Percentiles rank a stretch among this genome's conserved stretches.
Conservation (phyloP, 2,888 invertebrate genomes). For the Morpho deidamia region DNA sequence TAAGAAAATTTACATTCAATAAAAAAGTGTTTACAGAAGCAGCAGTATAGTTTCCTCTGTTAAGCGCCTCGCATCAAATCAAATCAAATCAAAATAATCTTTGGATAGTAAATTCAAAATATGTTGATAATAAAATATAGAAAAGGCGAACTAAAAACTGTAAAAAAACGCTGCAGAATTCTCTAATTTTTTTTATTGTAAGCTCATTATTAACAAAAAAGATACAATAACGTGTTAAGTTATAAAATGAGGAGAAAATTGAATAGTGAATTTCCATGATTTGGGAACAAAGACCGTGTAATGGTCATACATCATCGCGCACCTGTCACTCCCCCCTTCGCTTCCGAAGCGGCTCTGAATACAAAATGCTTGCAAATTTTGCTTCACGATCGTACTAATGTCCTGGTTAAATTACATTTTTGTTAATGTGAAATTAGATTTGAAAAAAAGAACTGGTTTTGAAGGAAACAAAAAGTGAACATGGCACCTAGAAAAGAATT, state of each 20-base stretch:
- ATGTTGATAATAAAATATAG: too few relatives aligned
- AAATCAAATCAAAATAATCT: too few relatives aligned
- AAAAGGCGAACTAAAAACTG: too few relatives aligned
- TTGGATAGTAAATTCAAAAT: too few relatives aligned
- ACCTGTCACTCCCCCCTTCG: constrained; percentile 34
- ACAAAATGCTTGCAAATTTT: constrained; percentile 27
- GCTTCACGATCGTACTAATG: neutral
- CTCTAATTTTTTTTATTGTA: too few relatives aligned
- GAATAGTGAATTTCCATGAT: constrained; percentile 29
- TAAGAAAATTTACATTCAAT: too few relatives aligned
- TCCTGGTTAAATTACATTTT: neutral
- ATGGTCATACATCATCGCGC: constrained; percentile 41
- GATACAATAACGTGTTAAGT: too few relatives aligned
- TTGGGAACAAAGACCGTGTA: constrained; percentile 37
- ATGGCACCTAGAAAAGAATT: neutral
- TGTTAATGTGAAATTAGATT: neutral
- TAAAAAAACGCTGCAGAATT: too few relatives aligned
- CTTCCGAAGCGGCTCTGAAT: constrained; percentile 30
- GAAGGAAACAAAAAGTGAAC: neutral
- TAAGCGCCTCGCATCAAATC: too few relatives aligned
- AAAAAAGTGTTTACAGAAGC: too few relatives aligned
- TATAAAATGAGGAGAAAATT: constrained; percentile 22
- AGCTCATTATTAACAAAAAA: too few relatives aligned
- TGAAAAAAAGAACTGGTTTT: neutral
- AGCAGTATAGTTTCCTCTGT: too few relatives aligned